A percentile compares a stretch with the other conserved stretches of the same genome.
phyloP scores from a whole-genome alignment of 2,888 invertebrate genomes.

The Lycocerus yunnanus region DNA sequence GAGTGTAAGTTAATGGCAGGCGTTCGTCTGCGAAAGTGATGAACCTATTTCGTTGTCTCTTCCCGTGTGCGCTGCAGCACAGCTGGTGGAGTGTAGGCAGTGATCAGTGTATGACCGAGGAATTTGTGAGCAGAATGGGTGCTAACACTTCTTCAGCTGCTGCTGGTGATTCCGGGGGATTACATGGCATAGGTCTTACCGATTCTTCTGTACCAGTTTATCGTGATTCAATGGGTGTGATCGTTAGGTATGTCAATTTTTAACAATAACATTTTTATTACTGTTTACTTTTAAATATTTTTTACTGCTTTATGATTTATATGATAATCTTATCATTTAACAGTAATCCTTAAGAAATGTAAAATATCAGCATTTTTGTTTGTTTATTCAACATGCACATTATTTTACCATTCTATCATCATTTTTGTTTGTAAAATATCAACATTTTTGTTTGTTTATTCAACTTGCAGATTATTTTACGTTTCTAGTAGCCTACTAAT shows the following conservation, averaged over 20 bases:
- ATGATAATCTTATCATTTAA: background rate
- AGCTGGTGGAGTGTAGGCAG: slow-evolving; percentile 56
- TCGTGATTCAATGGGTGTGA: slow-evolving; percentile 51
- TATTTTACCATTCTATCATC: background rate
- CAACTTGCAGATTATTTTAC: background rate
- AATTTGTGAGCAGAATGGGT: slow-evolving; percentile 55
- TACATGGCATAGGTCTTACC: slow-evolving; percentile 38
- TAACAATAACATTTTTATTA: background rate
- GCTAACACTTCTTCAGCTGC: slow-evolving; percentile 53
- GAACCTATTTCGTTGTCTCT: slow-evolving; percentile 63
- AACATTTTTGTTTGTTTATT: background rate
- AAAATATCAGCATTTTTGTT: background rate
- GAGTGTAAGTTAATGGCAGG: slow-evolving; percentile 35
- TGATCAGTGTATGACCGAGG: slow-evolving; percentile 53
- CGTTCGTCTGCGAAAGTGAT: slow-evolving; percentile 63
- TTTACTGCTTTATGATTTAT: background rate
- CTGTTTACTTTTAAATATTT: background rate
- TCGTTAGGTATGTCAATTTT: slow-evolving; percentile 42
- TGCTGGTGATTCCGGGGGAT: slow-evolving; percentile 45
- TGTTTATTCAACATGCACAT: too few relatives aligned
- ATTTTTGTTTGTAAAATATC: background rate
- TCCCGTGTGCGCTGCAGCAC: slow-evolving; percentile 64
- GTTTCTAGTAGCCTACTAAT: background rate
- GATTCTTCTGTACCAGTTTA: slow-evolving; percentile 47
- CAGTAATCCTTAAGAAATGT: background rate